Percentiles rank a stretch among this genome's conserved stretches.
Evolutionary conservation across 2,797 vertebrate species (phyloP).

Genomic region (Myiotriccus ornatus): DNA sequence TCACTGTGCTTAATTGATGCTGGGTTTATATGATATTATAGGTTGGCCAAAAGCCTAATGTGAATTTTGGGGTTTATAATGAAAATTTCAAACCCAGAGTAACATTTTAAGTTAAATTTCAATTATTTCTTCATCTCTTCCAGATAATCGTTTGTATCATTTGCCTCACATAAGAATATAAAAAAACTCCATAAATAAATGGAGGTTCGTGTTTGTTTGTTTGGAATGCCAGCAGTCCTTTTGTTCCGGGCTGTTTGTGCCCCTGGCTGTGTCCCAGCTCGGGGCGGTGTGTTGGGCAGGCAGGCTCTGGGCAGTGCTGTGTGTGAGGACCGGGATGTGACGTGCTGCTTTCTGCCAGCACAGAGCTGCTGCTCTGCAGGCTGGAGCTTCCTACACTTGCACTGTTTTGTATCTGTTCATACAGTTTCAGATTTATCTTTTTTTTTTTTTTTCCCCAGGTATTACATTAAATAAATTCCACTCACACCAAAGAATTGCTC

Average conservation of each 20-base stretch:
- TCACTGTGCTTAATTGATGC: neutral
- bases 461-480: slow-evolving; percentile 72
- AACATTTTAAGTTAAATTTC: slow-evolving; percentile 22
- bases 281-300: neutral
- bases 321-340: neutral
- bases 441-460: slow-evolving; percentile 28
- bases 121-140: slow-evolving; percentile 37
- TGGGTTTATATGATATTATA: neutral
- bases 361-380: neutral
- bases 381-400: neutral
- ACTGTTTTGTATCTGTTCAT: neutral
- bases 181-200: neutral
- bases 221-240: neutral
- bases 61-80: slow-evolving; percentile 12
- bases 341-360: neutral
- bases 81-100: neutral
- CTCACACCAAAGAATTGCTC: slow-evolving; percentile 71
- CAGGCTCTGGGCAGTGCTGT: neutral
- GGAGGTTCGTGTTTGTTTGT: neutral
- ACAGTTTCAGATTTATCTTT: neutral
- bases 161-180: neutral
- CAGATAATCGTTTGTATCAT: neutral
- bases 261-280: neutral
- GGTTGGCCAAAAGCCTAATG: neutral
- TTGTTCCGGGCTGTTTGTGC: neutral